These are phyloP conservation scores for Corythornis vintsioides DNA, from an alignment of 2,113 vertebrate species.

Conservation along the genomic window DNA sequence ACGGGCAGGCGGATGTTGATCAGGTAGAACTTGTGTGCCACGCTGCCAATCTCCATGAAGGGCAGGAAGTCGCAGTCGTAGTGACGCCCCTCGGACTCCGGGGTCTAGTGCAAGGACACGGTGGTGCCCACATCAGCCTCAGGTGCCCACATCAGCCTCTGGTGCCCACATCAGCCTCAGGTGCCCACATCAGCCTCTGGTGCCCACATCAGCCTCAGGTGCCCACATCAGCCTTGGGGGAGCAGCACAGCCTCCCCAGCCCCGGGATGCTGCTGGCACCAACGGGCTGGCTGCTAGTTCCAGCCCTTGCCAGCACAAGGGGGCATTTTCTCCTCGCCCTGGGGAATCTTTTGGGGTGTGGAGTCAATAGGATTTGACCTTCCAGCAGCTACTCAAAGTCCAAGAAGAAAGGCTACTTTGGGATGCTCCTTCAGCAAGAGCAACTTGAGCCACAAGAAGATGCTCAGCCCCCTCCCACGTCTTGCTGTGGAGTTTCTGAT, in stretches of 20 bases:
- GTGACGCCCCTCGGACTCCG: constrained; percentile 88
- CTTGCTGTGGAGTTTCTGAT: neutral
- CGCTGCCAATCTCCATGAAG: constrained; percentile 95
- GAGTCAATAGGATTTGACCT: neutral
- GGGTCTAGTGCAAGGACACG: constrained; percentile 71
- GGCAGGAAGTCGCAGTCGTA: constrained; percentile 93
- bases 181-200: too few relatives aligned
- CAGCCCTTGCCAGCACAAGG: accelerated
- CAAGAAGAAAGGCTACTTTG: neutral
- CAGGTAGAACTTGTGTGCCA: constrained; percentile 96
- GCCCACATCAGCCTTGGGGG: accelerated
- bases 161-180: too few relatives aligned
- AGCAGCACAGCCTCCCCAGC: accelerated
- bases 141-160: neutral
- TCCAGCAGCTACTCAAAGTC: neutral
- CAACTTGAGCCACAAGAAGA: neutral
- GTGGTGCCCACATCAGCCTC: too few relatives aligned
- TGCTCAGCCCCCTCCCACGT: accelerated
- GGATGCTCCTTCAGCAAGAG: neutral
- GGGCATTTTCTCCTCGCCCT: accelerated
- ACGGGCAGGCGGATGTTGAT: constrained; percentile 95
- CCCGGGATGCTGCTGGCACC: neutral
- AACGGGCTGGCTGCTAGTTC: neutral
- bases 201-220: too few relatives aligned
- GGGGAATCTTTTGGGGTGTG: neutral